Evolutionary conservation across 2,888 invertebrate species (phyloP).

Genomic region (Callyntrura sp.): DNA sequence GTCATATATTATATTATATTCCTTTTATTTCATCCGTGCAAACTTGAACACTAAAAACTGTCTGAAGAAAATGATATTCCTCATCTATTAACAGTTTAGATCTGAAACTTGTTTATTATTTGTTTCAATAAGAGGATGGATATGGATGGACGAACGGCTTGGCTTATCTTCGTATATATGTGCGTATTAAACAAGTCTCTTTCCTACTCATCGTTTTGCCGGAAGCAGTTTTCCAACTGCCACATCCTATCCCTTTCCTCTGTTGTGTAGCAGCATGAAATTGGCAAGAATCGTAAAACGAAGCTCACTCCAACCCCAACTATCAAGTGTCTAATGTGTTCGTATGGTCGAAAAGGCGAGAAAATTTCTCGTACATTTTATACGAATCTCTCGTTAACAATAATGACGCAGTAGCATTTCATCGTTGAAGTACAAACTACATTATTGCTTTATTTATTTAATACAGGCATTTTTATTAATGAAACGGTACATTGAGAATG

Average conservation of each 20-base stretch:
- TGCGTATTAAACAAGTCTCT: neutral
- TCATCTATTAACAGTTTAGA: neutral
- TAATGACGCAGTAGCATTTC: too few species aligned
- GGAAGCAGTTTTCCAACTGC: conserved; percentile 40
- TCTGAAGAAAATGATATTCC: neutral
- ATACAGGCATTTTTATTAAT: too few species aligned
- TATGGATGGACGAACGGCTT: conserved; percentile 15
- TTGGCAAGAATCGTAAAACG: neutral
- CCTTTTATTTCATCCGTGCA: too few species aligned
- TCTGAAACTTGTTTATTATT: conserved; percentile 30
- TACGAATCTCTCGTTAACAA: too few species aligned
- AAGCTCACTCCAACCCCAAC: neutral
- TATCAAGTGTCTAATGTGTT: too few species aligned
- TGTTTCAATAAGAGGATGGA: conserved; percentile 25
- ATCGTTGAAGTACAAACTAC: neutral
- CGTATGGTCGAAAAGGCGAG: too few species aligned
- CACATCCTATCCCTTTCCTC: conserved; percentile 30
- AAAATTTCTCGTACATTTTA: too few species aligned
- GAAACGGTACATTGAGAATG: too few species aligned
- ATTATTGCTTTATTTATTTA: too few species aligned
- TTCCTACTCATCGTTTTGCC: conserved; percentile 40
- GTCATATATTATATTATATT: neutral
- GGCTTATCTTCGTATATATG: neutral
- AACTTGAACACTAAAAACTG: too few species aligned
- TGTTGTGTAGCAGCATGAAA: neutral